Evolutionary conservation across 2,888 invertebrate species (phyloP).

Genomic region (Dasypogon diadema): DNA sequence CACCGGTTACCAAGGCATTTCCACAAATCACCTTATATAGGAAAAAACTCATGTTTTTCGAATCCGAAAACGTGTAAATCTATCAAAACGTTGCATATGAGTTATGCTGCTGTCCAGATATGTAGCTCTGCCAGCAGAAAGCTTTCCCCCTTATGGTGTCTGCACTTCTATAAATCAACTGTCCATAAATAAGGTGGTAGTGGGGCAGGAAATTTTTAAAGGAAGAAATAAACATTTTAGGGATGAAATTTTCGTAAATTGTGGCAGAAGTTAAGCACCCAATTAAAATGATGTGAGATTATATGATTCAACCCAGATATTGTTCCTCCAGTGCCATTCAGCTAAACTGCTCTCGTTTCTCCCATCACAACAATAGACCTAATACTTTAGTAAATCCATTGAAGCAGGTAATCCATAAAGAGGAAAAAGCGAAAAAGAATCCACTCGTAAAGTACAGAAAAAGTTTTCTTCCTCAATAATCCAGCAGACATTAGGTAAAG

Average conservation of each 20-base stretch:
- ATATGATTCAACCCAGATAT: not conserved
- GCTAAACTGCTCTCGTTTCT: slow-evolving; percentile 17
- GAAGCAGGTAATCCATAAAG: slow-evolving; percentile 40
- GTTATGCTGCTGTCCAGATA: not conserved
- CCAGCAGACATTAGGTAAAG: slow-evolving; percentile 41
- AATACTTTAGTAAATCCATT: slow-evolving; percentile 29
- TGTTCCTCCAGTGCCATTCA: not conserved
- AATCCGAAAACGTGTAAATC: slow-evolving; percentile 35
- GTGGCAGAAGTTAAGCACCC: not conserved
- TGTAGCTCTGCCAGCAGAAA: not conserved
- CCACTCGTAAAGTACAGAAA: slow-evolving; percentile 46
- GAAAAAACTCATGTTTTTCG: not conserved
- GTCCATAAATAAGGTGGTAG: slow-evolving; percentile 16
- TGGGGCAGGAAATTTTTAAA: slow-evolving; percentile 4
- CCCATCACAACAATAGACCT: slow-evolving; percentile 31
- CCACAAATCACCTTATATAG: not conserved
- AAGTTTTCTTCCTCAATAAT: slow-evolving; percentile 46
- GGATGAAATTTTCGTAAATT: slow-evolving; percentile 18
- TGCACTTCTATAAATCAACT: not conserved
- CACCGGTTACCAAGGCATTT: slow-evolving; percentile 13
- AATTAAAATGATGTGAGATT: slow-evolving; percentile 8
- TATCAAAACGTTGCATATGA: slow-evolving; percentile 31
- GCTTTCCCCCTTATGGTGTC: not conserved
- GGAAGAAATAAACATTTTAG: not conserved
- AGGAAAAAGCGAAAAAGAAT: slow-evolving; percentile 27